Conservation (phyloP, 1,140 invertebrate genomes). For the Rhopalosiphum padi region DNA sequence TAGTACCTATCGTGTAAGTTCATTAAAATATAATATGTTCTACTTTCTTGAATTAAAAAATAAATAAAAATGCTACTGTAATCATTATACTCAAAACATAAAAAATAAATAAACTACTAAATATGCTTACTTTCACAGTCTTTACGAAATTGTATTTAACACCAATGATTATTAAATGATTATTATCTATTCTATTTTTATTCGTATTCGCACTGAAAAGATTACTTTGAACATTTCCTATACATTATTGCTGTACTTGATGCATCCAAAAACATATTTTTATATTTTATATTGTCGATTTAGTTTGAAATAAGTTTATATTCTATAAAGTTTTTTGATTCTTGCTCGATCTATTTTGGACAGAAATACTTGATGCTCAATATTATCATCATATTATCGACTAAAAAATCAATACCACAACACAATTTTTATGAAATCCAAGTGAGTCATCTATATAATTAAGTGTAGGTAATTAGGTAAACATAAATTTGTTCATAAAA, state of each 20-base stretch:
- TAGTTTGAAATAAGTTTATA: background rate
- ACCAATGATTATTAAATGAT: no score
- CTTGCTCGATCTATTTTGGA: background rate
- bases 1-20: background rate
- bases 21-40: background rate
- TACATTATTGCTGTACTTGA: background rate
- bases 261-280: background rate
- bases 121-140: background rate
- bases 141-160: background rate
- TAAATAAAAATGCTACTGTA: background rate
- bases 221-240: background rate
- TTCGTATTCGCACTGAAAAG: background rate
- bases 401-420: background rate
- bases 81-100: background rate
- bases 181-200: background rate
- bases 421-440: background rate
- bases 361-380: background rate
- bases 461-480: background rate
- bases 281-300: background rate
- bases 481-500: background rate
- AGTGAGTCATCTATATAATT: background rate
- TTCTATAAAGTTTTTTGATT: background rate
- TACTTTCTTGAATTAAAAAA: background rate
- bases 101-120: background rate
- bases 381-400: background rate